Evolutionary conservation across 1,140 invertebrate genomes (phyloP), one percentile per base, ranked within the genome.

Genomic region (Drosophila willistoni): DNA sequence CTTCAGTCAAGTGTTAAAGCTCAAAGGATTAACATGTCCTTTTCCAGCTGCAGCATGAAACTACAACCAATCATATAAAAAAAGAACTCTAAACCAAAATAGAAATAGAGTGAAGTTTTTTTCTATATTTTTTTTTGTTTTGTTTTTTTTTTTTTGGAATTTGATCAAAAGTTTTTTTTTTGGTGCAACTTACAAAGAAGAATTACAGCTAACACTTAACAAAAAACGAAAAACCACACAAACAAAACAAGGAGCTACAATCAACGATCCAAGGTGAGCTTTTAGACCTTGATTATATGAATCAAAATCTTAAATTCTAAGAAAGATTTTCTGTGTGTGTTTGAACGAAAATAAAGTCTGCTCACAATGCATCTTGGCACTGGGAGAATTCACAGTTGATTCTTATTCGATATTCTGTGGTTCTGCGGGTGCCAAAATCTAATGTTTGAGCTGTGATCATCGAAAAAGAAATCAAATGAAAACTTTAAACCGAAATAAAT

Each of bases 371-470:
- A 61, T 79, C 91, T 92, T 92, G 91, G 91, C 91, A 92, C 91
- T 92, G 91, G 91, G 91, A 92, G 91, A 92, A 92, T 92, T 92
- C 91, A 92, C 91, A 92, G 91, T 92, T 81, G 81, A 70, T 77
- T 87, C 75, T 13, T 22, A 51, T 60, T 34, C 65, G 17, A 73
- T 71, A 87, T 71, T 92, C 91, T 92, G 91, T 92, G 91, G 91
- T 91, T 92, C 91, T 92, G 91, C 91, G 86, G 85, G 91, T 92
- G 91, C 89, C 91, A 92, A 91, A 90, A 71, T 70, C 72, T 61
- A 91, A 81, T 70, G 62, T 44, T 36, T 14, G 25, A 67, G 3
- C 67, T 7, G 9, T 5, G 9, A 51, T 51, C 44, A 51, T 51
- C 17, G 2, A 22, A 9, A 22, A 51, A 39, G 14, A 22, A 51